These are phyloP conservation scores for Acomys russatus DNA, from an alignment of 2,797 vertebrate species.

Conservation along the genomic window DNA sequence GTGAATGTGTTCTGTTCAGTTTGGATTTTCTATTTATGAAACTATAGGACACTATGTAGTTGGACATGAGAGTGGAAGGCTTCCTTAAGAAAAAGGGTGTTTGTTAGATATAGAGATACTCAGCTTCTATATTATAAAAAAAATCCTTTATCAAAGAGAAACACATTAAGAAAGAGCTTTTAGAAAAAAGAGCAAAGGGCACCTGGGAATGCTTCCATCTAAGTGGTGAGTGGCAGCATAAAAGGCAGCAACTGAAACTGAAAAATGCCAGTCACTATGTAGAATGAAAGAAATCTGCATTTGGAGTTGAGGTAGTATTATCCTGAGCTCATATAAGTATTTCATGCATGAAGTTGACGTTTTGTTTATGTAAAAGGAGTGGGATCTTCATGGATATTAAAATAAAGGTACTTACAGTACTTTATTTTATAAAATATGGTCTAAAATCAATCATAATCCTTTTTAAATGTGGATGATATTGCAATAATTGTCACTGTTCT, in stretches of 20 bases:
- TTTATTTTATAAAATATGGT: not conserved
- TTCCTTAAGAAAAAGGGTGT: not conserved
- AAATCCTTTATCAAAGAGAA: constrained; percentile 35
- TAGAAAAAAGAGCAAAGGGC: not conserved
- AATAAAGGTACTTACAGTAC: constrained; percentile 8
- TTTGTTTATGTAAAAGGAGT: constrained; percentile 45
- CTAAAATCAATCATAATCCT: constrained; percentile 3
- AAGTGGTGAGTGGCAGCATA: not conserved
- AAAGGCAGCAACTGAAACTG: not conserved
- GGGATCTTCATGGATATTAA: constrained; percentile 9
- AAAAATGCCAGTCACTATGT: not conserved
- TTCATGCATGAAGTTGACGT: not conserved
- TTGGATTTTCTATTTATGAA: not conserved
- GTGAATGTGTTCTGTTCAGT: not conserved
- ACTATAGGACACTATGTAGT: not conserved
- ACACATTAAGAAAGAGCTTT: not conserved
- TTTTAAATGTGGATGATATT: constrained; percentile 39
- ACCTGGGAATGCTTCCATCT: not conserved
- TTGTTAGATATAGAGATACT: constrained; percentile 19
- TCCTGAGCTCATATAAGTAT: constrained; percentile 44
- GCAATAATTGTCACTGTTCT: not conserved
- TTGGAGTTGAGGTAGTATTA: constrained; percentile 5
- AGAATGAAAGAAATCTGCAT: constrained; percentile 17
- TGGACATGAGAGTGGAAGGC: not conserved
- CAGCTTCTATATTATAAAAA: not conserved